Percentiles rank a stretch among this genome's conserved stretches.
Evolutionary conservation across 2,888 invertebrate genomes (phyloP).

Genomic region (Pyrgus malvae): DNA sequence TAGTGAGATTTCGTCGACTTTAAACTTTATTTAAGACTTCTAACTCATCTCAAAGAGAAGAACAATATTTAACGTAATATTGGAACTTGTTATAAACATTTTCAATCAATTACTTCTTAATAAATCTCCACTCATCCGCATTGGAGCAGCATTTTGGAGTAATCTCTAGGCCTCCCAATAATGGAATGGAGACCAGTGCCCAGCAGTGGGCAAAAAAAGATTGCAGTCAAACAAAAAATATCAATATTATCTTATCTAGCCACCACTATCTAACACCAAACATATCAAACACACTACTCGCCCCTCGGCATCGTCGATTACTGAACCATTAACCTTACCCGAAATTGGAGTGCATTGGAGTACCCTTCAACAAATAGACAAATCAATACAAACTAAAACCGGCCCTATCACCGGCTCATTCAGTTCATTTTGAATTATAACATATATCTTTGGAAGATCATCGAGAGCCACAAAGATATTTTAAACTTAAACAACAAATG

Average conservation of each 20-base stretch:
- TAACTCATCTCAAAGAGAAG: too few species aligned
- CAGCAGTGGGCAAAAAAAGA: too few species aligned
- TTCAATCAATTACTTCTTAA: too few species aligned
- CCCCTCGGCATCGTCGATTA: conserved; percentile 63
- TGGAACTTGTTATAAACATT: too few species aligned
- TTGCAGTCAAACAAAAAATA: neutral
- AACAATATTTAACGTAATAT: too few species aligned
- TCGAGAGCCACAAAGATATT: conserved; percentile 31
- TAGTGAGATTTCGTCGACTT: too few species aligned
- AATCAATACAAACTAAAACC: conserved; percentile 32
- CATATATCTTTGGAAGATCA: conserved; percentile 29
- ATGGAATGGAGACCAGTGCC: too few species aligned
- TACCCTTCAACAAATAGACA: conserved; percentile 43
- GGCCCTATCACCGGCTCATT: conserved; percentile 35
- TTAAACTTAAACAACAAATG: conserved; percentile 25
- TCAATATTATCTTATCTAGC: conserved; percentile 1
- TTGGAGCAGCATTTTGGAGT: too few species aligned
- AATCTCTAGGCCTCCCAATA: too few species aligned
- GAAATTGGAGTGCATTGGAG: conserved; percentile 46
- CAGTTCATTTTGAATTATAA: conserved; percentile 14
- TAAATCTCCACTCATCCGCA: too few species aligned
- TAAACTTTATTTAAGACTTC: too few species aligned
- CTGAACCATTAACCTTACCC: conserved; percentile 68
- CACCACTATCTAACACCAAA: conserved; percentile 28
- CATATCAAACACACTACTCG: conserved; percentile 64